phyloP scores from a whole-genome alignment of 2,797 vertebrate species.

The Yasuhikotakia modesta region DNA sequence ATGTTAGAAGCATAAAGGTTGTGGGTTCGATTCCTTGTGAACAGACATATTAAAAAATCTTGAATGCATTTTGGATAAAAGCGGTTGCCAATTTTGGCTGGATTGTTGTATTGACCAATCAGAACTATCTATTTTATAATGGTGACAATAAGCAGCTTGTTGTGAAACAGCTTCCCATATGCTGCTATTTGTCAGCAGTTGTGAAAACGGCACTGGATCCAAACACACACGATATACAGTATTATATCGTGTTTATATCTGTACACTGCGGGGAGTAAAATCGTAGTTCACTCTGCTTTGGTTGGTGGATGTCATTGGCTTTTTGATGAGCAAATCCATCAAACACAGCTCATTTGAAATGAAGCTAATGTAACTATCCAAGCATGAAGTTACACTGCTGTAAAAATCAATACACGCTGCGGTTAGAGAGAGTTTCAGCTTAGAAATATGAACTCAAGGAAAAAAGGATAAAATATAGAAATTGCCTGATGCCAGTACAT shows the following conservation, averaged over 20 bases:
- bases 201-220: conserved; percentile 6
- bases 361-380: conserved; percentile 44
- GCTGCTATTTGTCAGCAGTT: neutral
- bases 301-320: conserved; percentile 34
- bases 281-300: conserved; percentile 20
- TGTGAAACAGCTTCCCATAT: neutral
- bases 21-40: too few relatives aligned
- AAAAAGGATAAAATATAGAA: conserved; percentile 25
- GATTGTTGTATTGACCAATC: neutral
- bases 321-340: conserved; percentile 41
- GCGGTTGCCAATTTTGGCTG: neutral
- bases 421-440: conserved; percentile 30
- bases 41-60: too few relatives aligned
- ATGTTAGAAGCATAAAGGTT: neutral
- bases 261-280: conserved; percentile 11
- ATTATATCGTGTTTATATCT: too few relatives aligned
- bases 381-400: conserved; percentile 47
- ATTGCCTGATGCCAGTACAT: conserved; percentile 11
- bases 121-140: neutral
- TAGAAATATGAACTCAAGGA: conserved; percentile 34
- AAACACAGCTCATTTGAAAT: conserved; percentile 45
- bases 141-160: too few relatives aligned
- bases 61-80: too few relatives aligned
- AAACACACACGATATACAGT: neutral
- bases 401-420: conserved; percentile 39